phyloP scores from a whole-genome alignment of 2,797 vertebrate genomes.

The Perdix hodgsoniae region DNA sequence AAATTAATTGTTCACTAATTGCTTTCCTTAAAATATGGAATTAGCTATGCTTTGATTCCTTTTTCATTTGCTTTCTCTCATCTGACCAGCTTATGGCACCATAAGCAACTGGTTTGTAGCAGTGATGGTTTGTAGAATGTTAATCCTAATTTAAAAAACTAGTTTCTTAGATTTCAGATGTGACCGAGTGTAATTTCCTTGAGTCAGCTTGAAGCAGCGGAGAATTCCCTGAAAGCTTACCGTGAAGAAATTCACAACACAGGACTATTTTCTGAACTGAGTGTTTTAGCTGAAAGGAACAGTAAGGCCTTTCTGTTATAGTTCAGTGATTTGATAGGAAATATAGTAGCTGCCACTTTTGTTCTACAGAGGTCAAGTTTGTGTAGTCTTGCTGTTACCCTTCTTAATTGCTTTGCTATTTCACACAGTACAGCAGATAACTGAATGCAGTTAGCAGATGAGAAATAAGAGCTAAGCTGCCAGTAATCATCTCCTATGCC shows the following conservation, averaged over 20 bases:
- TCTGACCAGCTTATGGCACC: not conserved
- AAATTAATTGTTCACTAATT: not conserved
- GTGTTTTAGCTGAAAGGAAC: conserved; percentile 5
- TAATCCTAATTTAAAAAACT: not conserved
- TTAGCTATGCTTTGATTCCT: not conserved
- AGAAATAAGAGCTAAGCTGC: not conserved
- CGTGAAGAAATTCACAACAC: not conserved
- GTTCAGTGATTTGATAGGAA: conserved; percentile 32
- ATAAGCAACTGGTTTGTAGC: not conserved
- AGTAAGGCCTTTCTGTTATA: not conserved
- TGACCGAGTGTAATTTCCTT: not conserved
- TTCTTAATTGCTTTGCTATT: not conserved
- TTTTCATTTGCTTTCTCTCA: not conserved
- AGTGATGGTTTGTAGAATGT: not conserved
- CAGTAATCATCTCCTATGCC: not conserved
- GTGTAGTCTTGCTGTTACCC: not conserved
- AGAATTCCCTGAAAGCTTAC: not conserved
- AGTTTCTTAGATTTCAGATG: not conserved
- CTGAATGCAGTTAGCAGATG: not conserved
- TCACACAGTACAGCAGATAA: not conserved
- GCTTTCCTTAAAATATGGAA: not conserved
- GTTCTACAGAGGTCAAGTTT: not conserved
- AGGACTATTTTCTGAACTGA: not conserved
- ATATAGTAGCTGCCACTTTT: conserved; percentile 19
- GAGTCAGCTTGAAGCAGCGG: not conserved